These are phyloP conservation scores for Coturnix japonica DNA, from an alignment of 2,113 vertebrate species.

Conservation along the genomic window DNA sequence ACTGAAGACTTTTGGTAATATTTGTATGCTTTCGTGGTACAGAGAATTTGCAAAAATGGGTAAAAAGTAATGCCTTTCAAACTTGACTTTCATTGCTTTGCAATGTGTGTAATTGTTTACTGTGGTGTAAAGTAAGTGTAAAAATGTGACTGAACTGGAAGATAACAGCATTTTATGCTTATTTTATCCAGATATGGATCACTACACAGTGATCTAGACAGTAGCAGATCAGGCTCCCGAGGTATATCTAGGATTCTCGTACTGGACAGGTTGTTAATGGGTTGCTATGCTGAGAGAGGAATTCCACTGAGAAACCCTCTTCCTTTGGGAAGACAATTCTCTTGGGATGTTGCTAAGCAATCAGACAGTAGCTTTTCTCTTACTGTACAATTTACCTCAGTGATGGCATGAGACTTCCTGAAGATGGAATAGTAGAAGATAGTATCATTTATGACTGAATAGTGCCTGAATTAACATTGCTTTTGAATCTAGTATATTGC, in stretches of 20 bases:
- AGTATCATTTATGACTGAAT: background rate
- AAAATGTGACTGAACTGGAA: slow-evolving; percentile 29
- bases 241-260: background rate
- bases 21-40: background rate
- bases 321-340: background rate
- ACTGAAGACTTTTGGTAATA: background rate
- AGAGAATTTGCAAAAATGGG: background rate
- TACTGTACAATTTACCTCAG: background rate
- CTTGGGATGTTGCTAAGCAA: background rate
- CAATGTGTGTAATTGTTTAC: slow-evolving; percentile 52
- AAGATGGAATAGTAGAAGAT: background rate
- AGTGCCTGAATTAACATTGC: background rate
- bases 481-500: accelerated
- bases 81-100: background rate
- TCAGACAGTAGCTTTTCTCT: background rate
- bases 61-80: background rate
- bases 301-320: background rate
- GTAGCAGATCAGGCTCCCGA: background rate
- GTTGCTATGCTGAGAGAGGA: background rate
- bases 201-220: background rate
- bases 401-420: background rate
- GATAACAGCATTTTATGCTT: slow-evolving; percentile 50
- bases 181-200: slow-evolving; percentile 21
- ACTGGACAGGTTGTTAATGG: background rate
- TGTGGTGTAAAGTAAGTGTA: background rate